Evolutionary conservation across 2,888 invertebrate genomes (phyloP).

Genomic region (Ophonus ardosiacus): DNA sequence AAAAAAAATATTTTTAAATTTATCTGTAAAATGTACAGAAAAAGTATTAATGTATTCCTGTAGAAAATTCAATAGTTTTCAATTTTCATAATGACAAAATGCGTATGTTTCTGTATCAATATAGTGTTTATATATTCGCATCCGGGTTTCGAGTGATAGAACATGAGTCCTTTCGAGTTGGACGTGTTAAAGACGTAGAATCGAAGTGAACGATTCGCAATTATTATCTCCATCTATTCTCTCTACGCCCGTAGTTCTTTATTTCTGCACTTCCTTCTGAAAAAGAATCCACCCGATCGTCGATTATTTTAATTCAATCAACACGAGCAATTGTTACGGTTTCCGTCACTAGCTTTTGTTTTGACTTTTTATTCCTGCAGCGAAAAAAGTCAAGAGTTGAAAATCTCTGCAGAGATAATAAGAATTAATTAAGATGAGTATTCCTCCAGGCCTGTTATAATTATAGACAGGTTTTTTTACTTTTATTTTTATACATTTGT

Average conservation of each 20-base stretch:
- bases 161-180: neutral
- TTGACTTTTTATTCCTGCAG: neutral
- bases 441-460: neutral
- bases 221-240: slow-evolving; percentile 28
- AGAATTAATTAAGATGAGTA: slow-evolving; percentile 26
- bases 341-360: slow-evolving; percentile 30
- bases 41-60: too few relatives aligned
- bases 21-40: too few relatives aligned
- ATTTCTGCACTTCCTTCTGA: neutral
- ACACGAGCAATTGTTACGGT: slow-evolving; percentile 24
- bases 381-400: slow-evolving; percentile 20
- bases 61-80: too few relatives aligned
- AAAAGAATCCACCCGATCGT: slow-evolving; percentile 19
- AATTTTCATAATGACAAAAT: too few relatives aligned
- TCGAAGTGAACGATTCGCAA: slow-evolving; percentile 5
- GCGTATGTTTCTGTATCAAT: neutral
- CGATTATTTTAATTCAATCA: slow-evolving; percentile 38
- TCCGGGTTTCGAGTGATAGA: neutral
- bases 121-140: neutral
- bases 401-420: slow-evolving; percentile 28
- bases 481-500: slow-evolving; percentile 16
- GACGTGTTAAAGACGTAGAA: slow-evolving; percentile 18
- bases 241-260: neutral
- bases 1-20: too few relatives aligned
- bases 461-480: slow-evolving; percentile 20